Base-by-base conservation (phyloP, 2,888 invertebrate species). In the Stenolophus ochropezus region DNA sequence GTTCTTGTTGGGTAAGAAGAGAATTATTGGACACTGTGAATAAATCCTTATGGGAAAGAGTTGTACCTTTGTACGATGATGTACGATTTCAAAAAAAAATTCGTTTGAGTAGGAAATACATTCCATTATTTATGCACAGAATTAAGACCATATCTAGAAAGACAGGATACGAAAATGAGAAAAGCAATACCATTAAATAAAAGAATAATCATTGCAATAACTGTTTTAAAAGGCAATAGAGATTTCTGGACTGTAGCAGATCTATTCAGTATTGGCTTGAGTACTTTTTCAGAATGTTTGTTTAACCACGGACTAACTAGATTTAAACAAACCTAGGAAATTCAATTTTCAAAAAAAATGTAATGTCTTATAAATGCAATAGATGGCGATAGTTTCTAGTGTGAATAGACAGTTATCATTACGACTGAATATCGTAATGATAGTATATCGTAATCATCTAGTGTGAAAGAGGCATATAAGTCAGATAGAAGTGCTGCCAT, bases 221-320 rank as follows among this genome's bases (percentile, higher is more conserved):
- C 76, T 14, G n/a, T 25, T 23, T 80, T 82, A 51, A 82, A 82
- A 25, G 47, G 69, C 18, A 82, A 82, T 33, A 14, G 21, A 69
- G 79, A 82, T 49, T 78, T 51, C 21, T 78, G 47, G 77, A 47
- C 51, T 16, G 71, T 82, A 47, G 82, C 82, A 14, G 77, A 78
- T 65, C n/a, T 82, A 14, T 82, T 69, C 71, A 61, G n/a, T n/a
- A n/a, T n/a, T n/a, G n/a, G n/a, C n/a, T n/a, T n/a, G n/a, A n/a
- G n/a, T n/a, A n/a, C n/a, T n/a, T n/a, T n/a, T n/a, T n/a, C n/a
- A n/a, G n/a, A n/a, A n/a, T n/a, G n/a, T n/a, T n/a, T n/a, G n/a
- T n/a, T n/a, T n/a, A n/a, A n/a, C n/a, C n/a, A n/a, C n/a, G n/a
- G n/a, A n/a, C n/a, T n/a, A n/a, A n/a, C n/a, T n/a, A n/a, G n/a